phyloP scores from a whole-genome alignment of 1,140 invertebrate genomes.

The Penaeus indicus region DNA sequence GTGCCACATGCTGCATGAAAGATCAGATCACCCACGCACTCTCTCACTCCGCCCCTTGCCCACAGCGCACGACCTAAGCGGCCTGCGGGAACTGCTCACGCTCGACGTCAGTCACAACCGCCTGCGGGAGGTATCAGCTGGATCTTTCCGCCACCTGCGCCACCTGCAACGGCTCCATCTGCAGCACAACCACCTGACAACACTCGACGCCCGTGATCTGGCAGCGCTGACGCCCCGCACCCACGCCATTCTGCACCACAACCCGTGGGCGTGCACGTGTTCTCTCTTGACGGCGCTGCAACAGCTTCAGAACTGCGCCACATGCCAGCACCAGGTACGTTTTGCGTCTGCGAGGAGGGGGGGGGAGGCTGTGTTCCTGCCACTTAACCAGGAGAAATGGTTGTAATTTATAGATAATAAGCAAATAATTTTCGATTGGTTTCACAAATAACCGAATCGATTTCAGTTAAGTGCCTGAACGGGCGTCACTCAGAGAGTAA shows the following conservation, averaged over 20 bases:
- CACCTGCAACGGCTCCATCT: slow-evolving; percentile 41
- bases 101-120: slow-evolving; percentile 39
- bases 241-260: slow-evolving; percentile 38
- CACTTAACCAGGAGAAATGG: background rate
- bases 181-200: slow-evolving; percentile 38
- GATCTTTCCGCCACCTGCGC: slow-evolving; percentile 18
- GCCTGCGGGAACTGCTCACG: background rate
- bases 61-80: slow-evolving; percentile 33
- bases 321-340: slow-evolving; percentile 34
- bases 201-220: slow-evolving; percentile 27
- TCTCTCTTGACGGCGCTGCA: background rate
- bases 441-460: too few relatives aligned
- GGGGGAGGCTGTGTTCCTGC: background rate
- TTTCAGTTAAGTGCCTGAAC: too few relatives aligned
- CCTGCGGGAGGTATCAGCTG: background rate
- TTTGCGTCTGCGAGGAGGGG: background rate
- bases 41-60: background rate
- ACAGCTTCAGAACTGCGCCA: slow-evolving; percentile 26
- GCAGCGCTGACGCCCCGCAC: background rate
- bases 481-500: too few relatives aligned
- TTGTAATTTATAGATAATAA: too few relatives aligned
- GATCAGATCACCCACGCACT: too few relatives aligned
- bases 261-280: slow-evolving; percentile 42
- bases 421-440: too few relatives aligned
- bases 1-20: too few relatives aligned